phyloP scores from a whole-genome alignment of 2,888 invertebrate species.

The Nasonovia ribisnigri region DNA sequence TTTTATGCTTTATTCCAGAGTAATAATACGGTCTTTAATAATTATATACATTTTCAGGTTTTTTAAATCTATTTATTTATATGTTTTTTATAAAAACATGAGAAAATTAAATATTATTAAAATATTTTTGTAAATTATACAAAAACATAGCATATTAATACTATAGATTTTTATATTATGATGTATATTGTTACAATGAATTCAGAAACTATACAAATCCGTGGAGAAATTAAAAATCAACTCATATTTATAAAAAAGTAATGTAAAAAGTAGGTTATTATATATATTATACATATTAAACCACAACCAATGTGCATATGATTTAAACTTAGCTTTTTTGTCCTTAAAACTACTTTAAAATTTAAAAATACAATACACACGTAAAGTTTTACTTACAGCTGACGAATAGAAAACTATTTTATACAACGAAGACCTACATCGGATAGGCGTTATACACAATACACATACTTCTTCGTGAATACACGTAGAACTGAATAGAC shows the following conservation, averaged over 20 bases:
- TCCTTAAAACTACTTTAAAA: background rate
- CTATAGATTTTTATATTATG: background rate
- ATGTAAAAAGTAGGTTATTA: background rate
- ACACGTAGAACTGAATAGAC: conserved; percentile 18
- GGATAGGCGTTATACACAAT: background rate
- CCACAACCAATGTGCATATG: background rate
- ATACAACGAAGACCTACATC: background rate
- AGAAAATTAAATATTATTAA: too few species aligned
- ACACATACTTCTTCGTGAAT: conserved; percentile 11
- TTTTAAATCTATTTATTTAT: too few species aligned
- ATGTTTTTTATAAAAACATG: too few species aligned
- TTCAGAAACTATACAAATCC: background rate
- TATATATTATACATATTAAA: background rate
- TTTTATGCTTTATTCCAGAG: background rate
- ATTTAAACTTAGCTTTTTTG: background rate
- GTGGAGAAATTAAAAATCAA: background rate
- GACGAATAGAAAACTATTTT: background rate
- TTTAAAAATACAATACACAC: background rate
- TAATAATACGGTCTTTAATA: too few species aligned
- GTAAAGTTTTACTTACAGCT: conserved; percentile 10
- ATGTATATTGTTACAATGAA: background rate
- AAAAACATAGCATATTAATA: too few species aligned
- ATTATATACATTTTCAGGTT: too few species aligned
- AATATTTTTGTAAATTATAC: too few species aligned
- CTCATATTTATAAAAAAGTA: background rate